Conservation (phyloP, 2,797 vertebrate genomes). For the Rhinoraja longicauda region DNA sequence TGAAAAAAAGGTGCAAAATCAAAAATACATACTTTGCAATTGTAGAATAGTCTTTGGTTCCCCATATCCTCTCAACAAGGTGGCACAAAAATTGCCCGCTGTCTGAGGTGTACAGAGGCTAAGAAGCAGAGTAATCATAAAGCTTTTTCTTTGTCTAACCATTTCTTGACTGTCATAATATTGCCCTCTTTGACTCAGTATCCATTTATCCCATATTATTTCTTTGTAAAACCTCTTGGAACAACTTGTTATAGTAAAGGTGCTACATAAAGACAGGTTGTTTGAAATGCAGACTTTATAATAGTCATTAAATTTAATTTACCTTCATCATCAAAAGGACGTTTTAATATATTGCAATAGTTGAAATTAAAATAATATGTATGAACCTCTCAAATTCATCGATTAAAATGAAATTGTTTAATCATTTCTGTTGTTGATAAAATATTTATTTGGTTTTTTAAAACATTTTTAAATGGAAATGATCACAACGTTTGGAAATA, state of each 20-base stretch:
- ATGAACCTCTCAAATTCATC: neutral
- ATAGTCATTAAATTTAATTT: neutral
- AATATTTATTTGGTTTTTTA: neutral
- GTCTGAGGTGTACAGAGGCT: neutral
- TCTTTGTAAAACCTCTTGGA: neutral
- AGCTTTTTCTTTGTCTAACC: neutral
- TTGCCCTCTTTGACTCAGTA: neutral
- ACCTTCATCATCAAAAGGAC: neutral
- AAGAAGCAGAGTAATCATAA: neutral
- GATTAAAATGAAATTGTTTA: neutral
- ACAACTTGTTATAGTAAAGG: neutral
- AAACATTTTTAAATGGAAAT: neutral
- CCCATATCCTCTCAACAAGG: neutral
- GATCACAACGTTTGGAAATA: neutral
- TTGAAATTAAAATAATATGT: neutral
- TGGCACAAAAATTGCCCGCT: neutral
- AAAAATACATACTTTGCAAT: neutral
- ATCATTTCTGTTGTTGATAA: neutral
- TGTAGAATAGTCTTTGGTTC: neutral
- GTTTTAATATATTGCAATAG: neutral
- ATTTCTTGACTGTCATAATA: neutral
- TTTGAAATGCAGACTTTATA: constrained; percentile 15
- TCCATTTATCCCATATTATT: neutral
- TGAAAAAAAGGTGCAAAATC: neutral
- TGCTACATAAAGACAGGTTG: neutral